phyloP scores from a whole-genome alignment of 2,113 vertebrate genomes.

The Fregata magnificens region DNA sequence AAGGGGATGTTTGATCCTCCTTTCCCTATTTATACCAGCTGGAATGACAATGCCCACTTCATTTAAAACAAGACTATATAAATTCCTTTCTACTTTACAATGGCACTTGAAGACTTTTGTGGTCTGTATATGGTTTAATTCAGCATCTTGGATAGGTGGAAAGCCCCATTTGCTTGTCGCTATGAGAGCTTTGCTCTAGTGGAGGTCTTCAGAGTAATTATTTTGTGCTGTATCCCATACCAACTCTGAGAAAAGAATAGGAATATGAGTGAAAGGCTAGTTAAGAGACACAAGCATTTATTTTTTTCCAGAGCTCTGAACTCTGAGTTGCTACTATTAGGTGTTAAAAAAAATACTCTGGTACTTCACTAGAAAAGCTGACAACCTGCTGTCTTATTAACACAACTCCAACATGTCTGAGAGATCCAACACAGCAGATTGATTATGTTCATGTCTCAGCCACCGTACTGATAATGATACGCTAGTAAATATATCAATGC shows the following conservation, averaged over 20 bases:
- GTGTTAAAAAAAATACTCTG: background rate
- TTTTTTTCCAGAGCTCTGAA: constrained; percentile 30
- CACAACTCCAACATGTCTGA: constrained; percentile 45
- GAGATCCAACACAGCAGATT: constrained; percentile 51
- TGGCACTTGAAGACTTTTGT: background rate
- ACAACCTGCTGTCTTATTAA: constrained; percentile 61
- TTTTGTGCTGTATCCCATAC: background rate
- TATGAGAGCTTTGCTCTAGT: background rate
- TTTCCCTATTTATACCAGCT: background rate
- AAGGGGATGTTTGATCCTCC: background rate
- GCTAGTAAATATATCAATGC: constrained; percentile 52
- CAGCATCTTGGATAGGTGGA: background rate
- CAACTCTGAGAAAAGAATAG: background rate
- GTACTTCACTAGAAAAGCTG: constrained; percentile 37
- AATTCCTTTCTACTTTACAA: background rate
- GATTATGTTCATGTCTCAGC: constrained; percentile 58
- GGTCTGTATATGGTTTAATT: background rate
- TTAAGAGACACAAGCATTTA: constrained; percentile 4
- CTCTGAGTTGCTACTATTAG: background rate
- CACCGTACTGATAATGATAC: constrained; percentile 33
- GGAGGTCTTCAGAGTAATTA: background rate
- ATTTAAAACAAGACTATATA: background rate
- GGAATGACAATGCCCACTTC: background rate
- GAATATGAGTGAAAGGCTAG: background rate
- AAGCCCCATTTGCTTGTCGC: background rate